Percentiles rank a stretch among this genome's conserved stretches.
These are phyloP conservation scores for Lepisosteus oculatus DNA, from an alignment of 2,113 vertebrate genomes.

Conservation along the genomic window DNA sequence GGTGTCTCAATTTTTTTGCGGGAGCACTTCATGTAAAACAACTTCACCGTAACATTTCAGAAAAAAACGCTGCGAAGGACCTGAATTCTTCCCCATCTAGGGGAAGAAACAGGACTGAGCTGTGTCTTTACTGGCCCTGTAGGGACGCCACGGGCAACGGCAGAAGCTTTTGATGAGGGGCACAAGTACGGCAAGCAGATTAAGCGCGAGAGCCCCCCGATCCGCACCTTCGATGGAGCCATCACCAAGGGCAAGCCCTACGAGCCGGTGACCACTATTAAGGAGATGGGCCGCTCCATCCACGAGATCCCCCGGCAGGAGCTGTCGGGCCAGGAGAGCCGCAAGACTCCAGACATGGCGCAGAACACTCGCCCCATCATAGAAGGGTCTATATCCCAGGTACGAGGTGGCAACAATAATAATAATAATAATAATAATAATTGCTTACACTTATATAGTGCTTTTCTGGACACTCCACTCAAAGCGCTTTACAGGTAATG, in stretches of 20 bases:
- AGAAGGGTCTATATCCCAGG: conserved; percentile 92
- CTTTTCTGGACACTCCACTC: no score
- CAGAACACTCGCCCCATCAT: conserved; percentile 70
- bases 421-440: no score
- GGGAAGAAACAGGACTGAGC: not conserved
- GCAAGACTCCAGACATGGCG: conserved; percentile 86
- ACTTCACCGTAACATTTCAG: no score
- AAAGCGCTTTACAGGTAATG: no score
- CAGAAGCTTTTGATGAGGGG: conserved; percentile 87
- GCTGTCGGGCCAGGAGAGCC: conserved; percentile 77
- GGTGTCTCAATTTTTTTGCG: no score
- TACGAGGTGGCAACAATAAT: conserved; percentile 40
- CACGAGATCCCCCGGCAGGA: conserved; percentile 96
- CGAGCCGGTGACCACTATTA: conserved; percentile 92
- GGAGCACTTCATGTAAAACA: no score
- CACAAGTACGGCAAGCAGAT: conserved; percentile 93
- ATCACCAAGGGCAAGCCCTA: conserved; percentile 94
- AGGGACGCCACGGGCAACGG: conserved; percentile 89
- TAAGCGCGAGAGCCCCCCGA: conserved; percentile 90
- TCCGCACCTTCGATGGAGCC: conserved; percentile 87
- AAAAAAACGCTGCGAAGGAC: no score
- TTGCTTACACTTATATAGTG: no score
- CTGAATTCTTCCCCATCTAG: no score
- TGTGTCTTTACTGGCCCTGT: conserved; percentile 29
- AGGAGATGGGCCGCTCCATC: conserved; percentile 96